phyloP scores from a whole-genome alignment of 2,888 invertebrate species.

The Troides oblongomaculatus region DNA sequence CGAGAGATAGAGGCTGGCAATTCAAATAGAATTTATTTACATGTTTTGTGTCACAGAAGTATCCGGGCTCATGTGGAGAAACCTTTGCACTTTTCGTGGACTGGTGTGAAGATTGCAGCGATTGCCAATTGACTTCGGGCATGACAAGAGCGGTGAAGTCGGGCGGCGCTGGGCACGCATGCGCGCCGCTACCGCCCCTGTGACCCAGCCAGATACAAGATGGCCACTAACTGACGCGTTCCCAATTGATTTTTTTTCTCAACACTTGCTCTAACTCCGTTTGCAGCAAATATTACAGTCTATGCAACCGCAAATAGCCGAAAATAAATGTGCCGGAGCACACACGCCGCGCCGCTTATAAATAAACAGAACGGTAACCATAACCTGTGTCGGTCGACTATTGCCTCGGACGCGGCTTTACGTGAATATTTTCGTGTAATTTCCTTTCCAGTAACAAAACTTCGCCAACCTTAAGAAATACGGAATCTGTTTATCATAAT shows the following conservation, averaged over 20 bases:
- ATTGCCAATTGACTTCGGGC: constrained; percentile 14
- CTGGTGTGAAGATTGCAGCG: constrained; percentile 4
- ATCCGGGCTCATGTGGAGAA: background rate
- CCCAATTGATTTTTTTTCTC: constrained; percentile 70
- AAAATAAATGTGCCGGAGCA: constrained; percentile 30
- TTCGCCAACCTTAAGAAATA: constrained; percentile 1
- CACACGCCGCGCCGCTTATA: constrained; percentile 30
- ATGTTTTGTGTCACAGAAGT: background rate
- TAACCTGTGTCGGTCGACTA: constrained; percentile 30
- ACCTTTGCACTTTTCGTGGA: background rate
- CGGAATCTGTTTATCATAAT: constrained; percentile 21
- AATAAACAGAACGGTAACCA: constrained; percentile 29
- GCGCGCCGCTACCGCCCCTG: constrained; percentile 52
- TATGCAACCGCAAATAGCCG: constrained; percentile 32
- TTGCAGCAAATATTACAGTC: constrained; percentile 39
- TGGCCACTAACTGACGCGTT: constrained; percentile 64
- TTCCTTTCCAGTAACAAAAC: constrained; percentile 16
- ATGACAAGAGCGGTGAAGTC: constrained; percentile 14
- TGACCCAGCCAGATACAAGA: constrained; percentile 61
- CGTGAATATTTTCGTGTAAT: constrained; percentile 24
- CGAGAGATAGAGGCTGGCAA: background rate
- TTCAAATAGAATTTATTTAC: background rate
- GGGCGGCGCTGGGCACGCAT: constrained; percentile 51
- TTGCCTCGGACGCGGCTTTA: constrained; percentile 13
- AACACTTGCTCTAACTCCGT: constrained; percentile 47